These are phyloP conservation scores for silkworm (Bombyx mori) DNA, from an alignment of 1,140 invertebrate genomes.

Conservation along the genomic window DNA sequence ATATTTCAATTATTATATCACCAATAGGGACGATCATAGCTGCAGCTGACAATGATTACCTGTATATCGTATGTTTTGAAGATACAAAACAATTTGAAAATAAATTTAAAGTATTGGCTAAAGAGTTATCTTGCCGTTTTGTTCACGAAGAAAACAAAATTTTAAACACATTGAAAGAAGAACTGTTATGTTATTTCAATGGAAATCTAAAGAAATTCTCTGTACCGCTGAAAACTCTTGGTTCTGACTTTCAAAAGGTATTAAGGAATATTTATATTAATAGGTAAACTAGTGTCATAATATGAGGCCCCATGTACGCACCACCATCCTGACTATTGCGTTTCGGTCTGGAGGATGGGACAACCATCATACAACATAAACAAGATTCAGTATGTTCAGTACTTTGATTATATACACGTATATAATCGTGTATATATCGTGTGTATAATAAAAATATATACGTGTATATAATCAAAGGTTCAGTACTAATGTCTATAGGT, in stretches of 20 bases:
- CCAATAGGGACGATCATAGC: conserved; percentile 39
- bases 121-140: conserved; percentile 36
- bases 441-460: too few relatives aligned
- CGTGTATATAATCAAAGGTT: not conserved
- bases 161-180: conserved; percentile 31
- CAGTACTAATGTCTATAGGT: not conserved
- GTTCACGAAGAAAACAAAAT: conserved; percentile 34
- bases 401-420: not conserved
- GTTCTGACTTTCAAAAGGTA: conserved; percentile 59
- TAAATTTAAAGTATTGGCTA: conserved; percentile 25
- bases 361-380: not conserved
- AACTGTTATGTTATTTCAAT: conserved; percentile 41
- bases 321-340: not conserved
- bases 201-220: conserved; percentile 42
- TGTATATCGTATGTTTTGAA: conserved; percentile 41
- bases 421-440: not conserved
- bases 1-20: conserved; percentile 19
- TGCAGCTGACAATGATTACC: conserved; percentile 37
- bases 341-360: not conserved
- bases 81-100: conserved; percentile 49
- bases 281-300: not conserved
- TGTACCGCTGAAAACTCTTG: conserved; percentile 41
- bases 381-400: not conserved
- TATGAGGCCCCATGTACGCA: not conserved
- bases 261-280: not conserved